Evolutionary conservation across 2,797 vertebrate genomes (phyloP).

Genomic region (Momotus momota): DNA sequence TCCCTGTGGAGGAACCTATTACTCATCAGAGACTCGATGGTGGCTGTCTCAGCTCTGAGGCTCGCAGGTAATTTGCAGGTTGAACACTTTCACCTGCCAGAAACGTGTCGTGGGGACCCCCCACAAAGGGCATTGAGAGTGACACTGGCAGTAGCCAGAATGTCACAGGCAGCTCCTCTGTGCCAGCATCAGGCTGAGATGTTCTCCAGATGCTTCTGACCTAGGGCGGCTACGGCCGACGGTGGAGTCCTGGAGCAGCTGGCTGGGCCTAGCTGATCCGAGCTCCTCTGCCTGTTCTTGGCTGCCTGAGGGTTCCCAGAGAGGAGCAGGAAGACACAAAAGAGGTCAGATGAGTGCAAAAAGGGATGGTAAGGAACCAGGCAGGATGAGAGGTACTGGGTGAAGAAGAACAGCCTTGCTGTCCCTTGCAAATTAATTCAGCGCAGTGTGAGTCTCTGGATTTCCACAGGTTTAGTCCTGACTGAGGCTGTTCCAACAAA

Average conservation of each 20-base stretch:
- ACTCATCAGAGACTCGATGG: background rate
- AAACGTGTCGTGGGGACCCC: background rate
- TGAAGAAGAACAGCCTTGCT: background rate
- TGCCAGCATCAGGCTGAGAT: background rate
- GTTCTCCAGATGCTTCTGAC: background rate
- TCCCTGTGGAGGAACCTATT: background rate
- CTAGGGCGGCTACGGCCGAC: background rate
- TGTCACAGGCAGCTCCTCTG: background rate
- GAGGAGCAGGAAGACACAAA: background rate
- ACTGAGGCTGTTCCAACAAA: background rate
- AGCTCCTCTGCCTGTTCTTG: background rate
- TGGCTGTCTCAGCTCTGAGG: background rate
- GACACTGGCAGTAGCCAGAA: background rate
- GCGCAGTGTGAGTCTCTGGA: accelerated
- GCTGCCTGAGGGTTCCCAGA: background rate
- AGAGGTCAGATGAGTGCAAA: accelerated
- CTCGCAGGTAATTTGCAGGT: background rate
- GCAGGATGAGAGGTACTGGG: background rate
- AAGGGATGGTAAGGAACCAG: background rate
- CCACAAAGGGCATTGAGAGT: background rate
- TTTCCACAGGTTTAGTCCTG: background rate
- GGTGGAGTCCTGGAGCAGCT: background rate
- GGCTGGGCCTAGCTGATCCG: background rate
- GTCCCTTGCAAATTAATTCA: background rate
- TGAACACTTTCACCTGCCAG: background rate